Evolutionary conservation across 1,140 invertebrate species (phyloP).

Genomic region (Trinorchestia longiramus): DNA sequence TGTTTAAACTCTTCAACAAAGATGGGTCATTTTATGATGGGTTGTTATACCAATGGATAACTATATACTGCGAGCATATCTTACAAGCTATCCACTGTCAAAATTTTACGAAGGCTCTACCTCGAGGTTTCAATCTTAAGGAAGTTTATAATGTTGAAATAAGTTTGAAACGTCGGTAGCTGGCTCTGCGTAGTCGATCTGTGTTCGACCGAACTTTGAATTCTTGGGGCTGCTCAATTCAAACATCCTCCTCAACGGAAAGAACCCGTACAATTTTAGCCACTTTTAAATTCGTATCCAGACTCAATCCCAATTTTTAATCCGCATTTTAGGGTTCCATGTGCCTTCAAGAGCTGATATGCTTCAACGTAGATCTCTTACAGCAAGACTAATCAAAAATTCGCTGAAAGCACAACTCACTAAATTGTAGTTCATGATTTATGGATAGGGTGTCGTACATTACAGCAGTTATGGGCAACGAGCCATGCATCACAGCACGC

Average conservation of each 20-base stretch:
- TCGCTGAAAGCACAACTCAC: neutral
- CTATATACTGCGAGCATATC: no score
- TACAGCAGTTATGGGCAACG: neutral
- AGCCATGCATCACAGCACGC: neutral
- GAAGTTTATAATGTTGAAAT: no score
- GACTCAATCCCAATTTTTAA: neutral
- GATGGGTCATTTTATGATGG: no score
- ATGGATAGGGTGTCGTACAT: neutral
- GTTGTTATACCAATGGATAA: no score
- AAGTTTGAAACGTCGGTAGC: neutral
- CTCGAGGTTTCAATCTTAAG: no score
- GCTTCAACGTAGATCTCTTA: neutral
- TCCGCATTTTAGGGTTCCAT: neutral
- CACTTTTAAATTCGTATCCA: no score
- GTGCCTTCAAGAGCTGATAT: neutral
- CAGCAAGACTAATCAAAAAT: neutral
- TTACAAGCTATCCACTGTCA: no score
- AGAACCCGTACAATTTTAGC: no score
- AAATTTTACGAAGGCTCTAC: no score
- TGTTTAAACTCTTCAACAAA: no score
- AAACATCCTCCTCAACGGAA: neutral
- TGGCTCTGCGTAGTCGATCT: neutral
- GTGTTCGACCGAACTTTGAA: neutral
- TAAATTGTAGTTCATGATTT: neutral
- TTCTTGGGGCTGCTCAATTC: neutral